Evolutionary conservation across 1,140 invertebrate genomes (phyloP).

Genomic region (Atta colombica): DNA sequence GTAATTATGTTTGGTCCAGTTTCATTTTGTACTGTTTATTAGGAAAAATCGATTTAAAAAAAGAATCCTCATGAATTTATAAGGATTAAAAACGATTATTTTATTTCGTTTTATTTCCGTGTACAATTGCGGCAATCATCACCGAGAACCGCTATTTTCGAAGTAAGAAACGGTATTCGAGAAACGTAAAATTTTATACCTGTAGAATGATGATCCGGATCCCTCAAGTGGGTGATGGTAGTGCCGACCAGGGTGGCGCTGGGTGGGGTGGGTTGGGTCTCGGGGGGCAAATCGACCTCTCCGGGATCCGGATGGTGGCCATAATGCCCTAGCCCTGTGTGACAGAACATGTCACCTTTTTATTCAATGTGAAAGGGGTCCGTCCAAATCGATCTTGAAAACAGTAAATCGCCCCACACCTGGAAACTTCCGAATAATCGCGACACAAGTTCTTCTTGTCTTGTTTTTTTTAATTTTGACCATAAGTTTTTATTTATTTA

Average conservation of each 20-base stretch:
- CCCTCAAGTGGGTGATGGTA: slow-evolving; percentile 85
- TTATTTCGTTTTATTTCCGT: not conserved
- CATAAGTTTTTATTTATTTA: not conserved
- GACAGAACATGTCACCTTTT: slow-evolving; percentile 87
- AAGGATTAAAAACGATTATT: not conserved
- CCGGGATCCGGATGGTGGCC: slow-evolving; percentile 85
- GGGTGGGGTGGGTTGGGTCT: slow-evolving; percentile 86
- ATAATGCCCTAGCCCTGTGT: slow-evolving; percentile 86
- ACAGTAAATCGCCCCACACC: slow-evolving; percentile 80
- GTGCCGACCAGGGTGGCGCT: slow-evolving; percentile 87
- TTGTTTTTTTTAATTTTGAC: not conserved
- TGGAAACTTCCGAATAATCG: slow-evolving; percentile 15
- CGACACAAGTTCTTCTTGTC: not conserved
- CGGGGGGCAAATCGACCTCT: slow-evolving; percentile 86
- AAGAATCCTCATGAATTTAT: not conserved
- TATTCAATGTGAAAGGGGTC: slow-evolving; percentile 84
- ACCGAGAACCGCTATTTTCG: not conserved
- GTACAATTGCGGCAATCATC: not conserved
- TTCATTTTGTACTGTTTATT: slow-evolving; percentile 18
- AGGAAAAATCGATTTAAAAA: slow-evolving; percentile 9
- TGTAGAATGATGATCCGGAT: slow-evolving; percentile 83
- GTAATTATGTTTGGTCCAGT: too few species aligned
- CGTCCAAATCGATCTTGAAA: slow-evolving; percentile 73
- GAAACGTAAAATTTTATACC: slow-evolving; percentile 73
- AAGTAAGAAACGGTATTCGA: not conserved